Base-by-base conservation (phyloP, 1,140 invertebrate genomes). In the Nasonia longicornis region DNA sequence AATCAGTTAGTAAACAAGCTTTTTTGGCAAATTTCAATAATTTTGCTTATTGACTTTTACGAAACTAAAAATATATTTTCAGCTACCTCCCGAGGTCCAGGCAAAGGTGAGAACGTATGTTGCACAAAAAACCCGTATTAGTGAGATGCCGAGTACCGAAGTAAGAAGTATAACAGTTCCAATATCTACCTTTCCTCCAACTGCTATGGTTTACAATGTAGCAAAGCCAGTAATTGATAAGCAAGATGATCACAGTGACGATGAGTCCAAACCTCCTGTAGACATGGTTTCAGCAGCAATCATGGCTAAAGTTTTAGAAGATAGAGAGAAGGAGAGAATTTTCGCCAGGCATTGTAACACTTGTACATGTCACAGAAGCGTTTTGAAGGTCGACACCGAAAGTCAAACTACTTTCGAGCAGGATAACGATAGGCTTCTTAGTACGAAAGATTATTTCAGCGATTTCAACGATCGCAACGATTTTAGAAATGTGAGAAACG, bases 251-350 rank as follows among this genome's bases (percentile, higher is more conserved):
- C 84, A 91, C 87, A 86, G 87, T 90, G 81, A 48, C 87, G 92
- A 93, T 85, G 92, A 93, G 84, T 91, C 92, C 29, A 89, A 89
- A 52, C 89, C 88, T 0, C 89, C 91, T 0, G 90, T 94, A 29
- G 96, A 97, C 82, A 94, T 96, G 85, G 96, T 98, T 31, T 98
- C 97, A 12, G 96, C 96, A 48, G 95, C 96, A 20, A 95, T 98
- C 71, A 97, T 98, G 94, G 97, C 97, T 3, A 97, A 97, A 92
- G 96, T 98, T 69, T 91, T 99, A 42, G 96, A 97, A 88, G 97
- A 98, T 93, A 86, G 95, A 92, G 87, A 96, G 93, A 91, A 95
- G 93, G 90, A 94, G 93, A 85, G 90, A 82, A 89, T 91, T 72
- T 92, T 94, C 79, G 92, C 93, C 11, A 96, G 95, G 88, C 96